Evolutionary conservation across 2,113 vertebrate species (phyloP).

Genomic region (Mugil cephalus): DNA sequence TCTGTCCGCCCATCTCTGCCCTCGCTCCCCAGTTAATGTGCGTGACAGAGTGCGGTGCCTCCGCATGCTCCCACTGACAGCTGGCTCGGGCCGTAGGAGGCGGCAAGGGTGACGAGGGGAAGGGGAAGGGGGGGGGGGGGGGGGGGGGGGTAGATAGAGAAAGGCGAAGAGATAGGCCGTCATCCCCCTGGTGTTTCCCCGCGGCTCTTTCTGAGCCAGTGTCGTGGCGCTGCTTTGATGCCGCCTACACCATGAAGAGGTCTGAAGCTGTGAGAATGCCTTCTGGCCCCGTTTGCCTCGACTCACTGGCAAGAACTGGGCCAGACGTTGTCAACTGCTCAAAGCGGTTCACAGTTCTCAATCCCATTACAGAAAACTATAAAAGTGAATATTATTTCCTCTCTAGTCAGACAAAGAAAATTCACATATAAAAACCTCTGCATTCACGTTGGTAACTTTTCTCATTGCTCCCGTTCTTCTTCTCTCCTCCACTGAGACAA

Average conservation of each 20-base stretch:
- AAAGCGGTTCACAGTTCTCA: conserved; percentile 44
- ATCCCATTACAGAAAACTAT: conserved; percentile 41
- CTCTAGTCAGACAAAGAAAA: conserved; percentile 15
- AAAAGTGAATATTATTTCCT: conserved; percentile 36
- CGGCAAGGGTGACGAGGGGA: background rate
- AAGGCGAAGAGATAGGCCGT: conserved; percentile 55
- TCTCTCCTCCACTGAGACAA: background rate
- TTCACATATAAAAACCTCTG: background rate
- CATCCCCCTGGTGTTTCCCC: conserved; percentile 50
- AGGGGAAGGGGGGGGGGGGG: conserved; percentile 37
- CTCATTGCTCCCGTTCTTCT: background rate
- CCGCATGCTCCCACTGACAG: conserved; percentile 72
- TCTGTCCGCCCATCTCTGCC: conserved; percentile 43
- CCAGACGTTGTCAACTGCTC: conserved; percentile 59
- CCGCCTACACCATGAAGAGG: conserved; percentile 52
- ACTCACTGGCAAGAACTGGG: conserved; percentile 51
- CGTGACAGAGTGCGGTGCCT: conserved; percentile 65
- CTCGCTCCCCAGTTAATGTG: conserved; percentile 53
- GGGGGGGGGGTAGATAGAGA: conserved; percentile 45
- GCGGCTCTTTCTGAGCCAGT: conserved; percentile 59
- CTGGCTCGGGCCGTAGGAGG: conserved; percentile 48
- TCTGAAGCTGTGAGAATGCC: conserved; percentile 59
- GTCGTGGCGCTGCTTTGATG: conserved; percentile 65
- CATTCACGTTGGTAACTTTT: background rate
- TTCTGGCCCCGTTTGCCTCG: conserved; percentile 53